These are phyloP conservation scores for Drosophila meridiana DNA, from an alignment of 2,888 invertebrate species.

Conservation along the genomic window DNA sequence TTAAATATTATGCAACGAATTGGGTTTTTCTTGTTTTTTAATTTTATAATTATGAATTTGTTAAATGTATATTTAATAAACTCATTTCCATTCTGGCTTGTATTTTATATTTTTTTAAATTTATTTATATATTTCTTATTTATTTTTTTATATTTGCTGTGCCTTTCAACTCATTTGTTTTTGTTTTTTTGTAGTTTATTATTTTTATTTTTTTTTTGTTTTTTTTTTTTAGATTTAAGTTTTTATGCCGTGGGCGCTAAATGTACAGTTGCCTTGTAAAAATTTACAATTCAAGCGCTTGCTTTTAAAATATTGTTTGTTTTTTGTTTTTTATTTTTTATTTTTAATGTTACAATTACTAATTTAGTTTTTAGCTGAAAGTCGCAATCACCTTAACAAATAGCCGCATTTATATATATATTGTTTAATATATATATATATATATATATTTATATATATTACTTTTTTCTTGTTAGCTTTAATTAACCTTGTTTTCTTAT, in stretches of 20 bases:
- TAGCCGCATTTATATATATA: slow-evolving; percentile 54
- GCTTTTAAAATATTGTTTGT: slow-evolving; percentile 71
- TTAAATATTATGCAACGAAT: slow-evolving; percentile 82
- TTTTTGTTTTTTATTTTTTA: slow-evolving; percentile 43
- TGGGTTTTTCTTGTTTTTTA: slow-evolving; percentile 50
- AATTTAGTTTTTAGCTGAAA: slow-evolving; percentile 72
- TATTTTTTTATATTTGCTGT: slow-evolving; percentile 53
- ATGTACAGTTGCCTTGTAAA: slow-evolving; percentile 80
- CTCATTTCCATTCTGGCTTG: slow-evolving; percentile 79
- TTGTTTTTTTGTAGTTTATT: slow-evolving; percentile 31
- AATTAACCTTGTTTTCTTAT: slow-evolving; percentile 69
- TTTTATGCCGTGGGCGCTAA: slow-evolving; percentile 72
- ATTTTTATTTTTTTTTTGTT: slow-evolving; percentile 38
- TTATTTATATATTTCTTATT: slow-evolving; percentile 30
- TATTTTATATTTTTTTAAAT: slow-evolving; percentile 42
- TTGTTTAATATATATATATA: slow-evolving; percentile 25
- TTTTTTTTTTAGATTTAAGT: slow-evolving; percentile 48
- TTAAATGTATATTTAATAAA: slow-evolving; percentile 81
- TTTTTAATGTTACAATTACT: slow-evolving; percentile 64
- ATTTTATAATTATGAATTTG: slow-evolving; percentile 60
- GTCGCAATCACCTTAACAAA: slow-evolving; percentile 75
- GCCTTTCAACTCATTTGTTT: slow-evolving; percentile 63
- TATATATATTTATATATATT: slow-evolving; percentile 19
- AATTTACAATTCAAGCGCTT: slow-evolving; percentile 80
- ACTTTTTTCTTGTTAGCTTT: slow-evolving; percentile 55